Base-by-base conservation (phyloP, 2,797 vertebrate genomes). In the Threskiornis aethiopicus region DNA sequence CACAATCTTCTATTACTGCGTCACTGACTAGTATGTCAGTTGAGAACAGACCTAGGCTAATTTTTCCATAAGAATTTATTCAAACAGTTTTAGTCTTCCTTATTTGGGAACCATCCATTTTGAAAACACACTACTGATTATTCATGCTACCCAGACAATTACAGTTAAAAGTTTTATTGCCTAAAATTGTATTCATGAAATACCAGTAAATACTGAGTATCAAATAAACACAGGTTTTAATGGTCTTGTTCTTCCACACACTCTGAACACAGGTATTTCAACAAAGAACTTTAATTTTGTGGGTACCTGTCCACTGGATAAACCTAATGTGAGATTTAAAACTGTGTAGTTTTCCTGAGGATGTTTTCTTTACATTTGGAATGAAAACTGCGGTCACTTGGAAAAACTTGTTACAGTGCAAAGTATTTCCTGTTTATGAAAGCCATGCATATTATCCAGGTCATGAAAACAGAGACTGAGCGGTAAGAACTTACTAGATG, bases 11-110 rank as follows among this genome's bases (percentile, higher is more conserved):
- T 87, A 21, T 57, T 87, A 79, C 28, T 52, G 21, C 66, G 16
- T 66, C 2, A 3, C 16, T 87, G 46, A 61, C 41, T 69, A 89
- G 49, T 46, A 91, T 9, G 21, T 82, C 71, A 77, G 61, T 10
- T 85, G 57, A 85, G 96, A 93, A 79, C 66, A 77, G 41, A 46
- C 31, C 19, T 49, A 83, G n/a, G 77, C 33, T 82, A 84, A 58
- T 83, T 89, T 96, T 95, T 73, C 57, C 44, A 11, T 37, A 82
- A 65, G n/a, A 76, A 52, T 91, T 89, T 78, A 87, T 80, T 82
- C 51, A 65, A 84, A 62, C 11, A 61, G 33, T 44, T 89, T 72
- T 35, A 80, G 51, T 69, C 57, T 76, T 83, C 29, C 26, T 78
- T 89, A 81, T 61, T 19, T 58, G 29, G 22, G 49, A 87, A 49